Base-by-base conservation (phyloP, 2,113 vertebrate species). In the Calidris pygmaea region DNA sequence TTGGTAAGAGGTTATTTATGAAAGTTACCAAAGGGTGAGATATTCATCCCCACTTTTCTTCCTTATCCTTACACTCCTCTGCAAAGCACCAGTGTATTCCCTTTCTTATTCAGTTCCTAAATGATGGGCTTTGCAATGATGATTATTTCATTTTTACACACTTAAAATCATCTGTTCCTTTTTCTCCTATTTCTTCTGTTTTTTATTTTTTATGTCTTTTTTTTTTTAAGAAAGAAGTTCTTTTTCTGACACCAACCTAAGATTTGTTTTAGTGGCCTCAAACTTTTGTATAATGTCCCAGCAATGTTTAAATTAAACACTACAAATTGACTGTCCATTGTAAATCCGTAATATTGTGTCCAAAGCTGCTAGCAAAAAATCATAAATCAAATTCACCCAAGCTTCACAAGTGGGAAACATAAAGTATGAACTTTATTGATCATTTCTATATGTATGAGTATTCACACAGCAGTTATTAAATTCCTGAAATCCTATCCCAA, bases 371-470 rank as follows among this genome's bases (percentile, higher is more conserved):
- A 55, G 41, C 22, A 68, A 95, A 86, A 94, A 85, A 65, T 22
- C 4, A 73, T 85, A 88, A 94, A 71, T 77, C 41, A 88, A 93
- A 86, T 71, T 79, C 47, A 90, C 63, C 32, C 30, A 52, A 34
- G 37, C 14, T 83, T 77, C 55, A 71, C 12, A 71, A 81, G 39
- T 39, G 56, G 47, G 59, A 91, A 94, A 70, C 50, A 75, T 67
- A 52, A 92, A 65, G 30, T 43, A 75, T 86, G 32, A 84, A 74
- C 26, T 68, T 84, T 77, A 93, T 73, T 90, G 95, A 88, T 86
- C 52, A 43, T 24, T 35, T 81, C 87, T 81, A 9, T 73, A 74
- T 70, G n/a, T 50, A 80, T 74, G 32, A 88, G 47, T 59, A 93
- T 92, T 92, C 76, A 90, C 55, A 56, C 3, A 78, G 30, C 30